Percentiles rank a stretch among this genome's conserved stretches.
These are phyloP conservation scores for Prostheceraeus crozeri DNA, from an alignment of 2,888 invertebrate species.

Conservation along the genomic window DNA sequence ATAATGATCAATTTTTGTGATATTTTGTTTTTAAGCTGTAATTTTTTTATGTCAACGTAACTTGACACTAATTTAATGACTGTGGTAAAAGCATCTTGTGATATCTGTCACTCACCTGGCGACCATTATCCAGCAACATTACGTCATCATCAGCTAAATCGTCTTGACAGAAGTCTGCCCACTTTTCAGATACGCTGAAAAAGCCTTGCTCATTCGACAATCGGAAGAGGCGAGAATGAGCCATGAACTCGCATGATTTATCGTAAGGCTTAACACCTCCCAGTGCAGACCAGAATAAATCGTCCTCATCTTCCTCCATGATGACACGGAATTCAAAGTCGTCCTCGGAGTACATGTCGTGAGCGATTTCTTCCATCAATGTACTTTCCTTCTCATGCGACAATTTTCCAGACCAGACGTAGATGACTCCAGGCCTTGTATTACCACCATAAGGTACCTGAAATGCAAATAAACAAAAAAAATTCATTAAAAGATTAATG, in stretches of 20 bases:
- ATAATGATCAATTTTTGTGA: no score
- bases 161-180: slow-evolving; percentile 92
- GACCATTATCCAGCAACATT: slow-evolving; percentile 96
- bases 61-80: no score
- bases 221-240: slow-evolving; percentile 82
- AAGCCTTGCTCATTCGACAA: slow-evolving; percentile 99
- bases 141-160: slow-evolving; percentile 67
- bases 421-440: slow-evolving; percentile 36
- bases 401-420: slow-evolving; percentile 28
- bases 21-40: no score
- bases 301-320: slow-evolving; percentile 88
- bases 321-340: slow-evolving; percentile 60
- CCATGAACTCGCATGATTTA: slow-evolving; percentile 78
- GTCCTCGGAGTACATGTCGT: slow-evolving; percentile 25
- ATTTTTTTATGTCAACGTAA: no score
- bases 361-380: slow-evolving; percentile 38
- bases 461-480: no score
- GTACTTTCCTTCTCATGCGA: no score
- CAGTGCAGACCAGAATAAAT: slow-evolving; percentile 94
- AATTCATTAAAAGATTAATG: no score
- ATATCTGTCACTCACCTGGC: slow-evolving; percentile 64
- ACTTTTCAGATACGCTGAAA: slow-evolving; percentile 96
- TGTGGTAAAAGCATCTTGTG: no score
- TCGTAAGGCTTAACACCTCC: slow-evolving; percentile 84
- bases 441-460: slow-evolving; percentile 33